These are phyloP conservation scores for Octomys mimax DNA, from an alignment of 2,797 vertebrate genomes.

Conservation along the genomic window DNA sequence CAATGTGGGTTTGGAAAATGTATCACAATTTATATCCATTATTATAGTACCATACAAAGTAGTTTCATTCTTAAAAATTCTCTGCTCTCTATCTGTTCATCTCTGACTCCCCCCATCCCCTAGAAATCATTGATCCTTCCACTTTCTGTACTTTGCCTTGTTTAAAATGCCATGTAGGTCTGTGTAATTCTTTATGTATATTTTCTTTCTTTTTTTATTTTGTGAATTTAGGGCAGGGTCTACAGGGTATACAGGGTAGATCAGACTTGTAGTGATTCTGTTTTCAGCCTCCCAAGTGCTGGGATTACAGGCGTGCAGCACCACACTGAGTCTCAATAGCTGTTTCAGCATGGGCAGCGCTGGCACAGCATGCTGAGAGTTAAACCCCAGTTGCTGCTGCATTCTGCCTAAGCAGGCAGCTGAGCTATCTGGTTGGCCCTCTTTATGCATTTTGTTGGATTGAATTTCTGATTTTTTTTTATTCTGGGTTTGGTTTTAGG, in stretches of 20 bases:
- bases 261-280: too few relatives aligned
- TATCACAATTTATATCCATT: neutral
- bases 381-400: too few relatives aligned
- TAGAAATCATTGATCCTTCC: neutral
- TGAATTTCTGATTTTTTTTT: slow-evolving; percentile 23
- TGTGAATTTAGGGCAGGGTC: too few relatives aligned
- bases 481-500: slow-evolving; percentile 31
- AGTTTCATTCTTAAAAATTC: slow-evolving; percentile 4
- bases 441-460: neutral
- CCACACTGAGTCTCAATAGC: too few relatives aligned
- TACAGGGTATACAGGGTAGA: too few relatives aligned
- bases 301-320: too few relatives aligned
- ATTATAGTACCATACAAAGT: neutral
- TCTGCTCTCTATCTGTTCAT: neutral
- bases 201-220: too few relatives aligned
- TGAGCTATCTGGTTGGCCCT: too few relatives aligned
- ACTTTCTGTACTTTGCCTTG: neutral
- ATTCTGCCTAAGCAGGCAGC: too few relatives aligned
- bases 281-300: too few relatives aligned
- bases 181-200: neutral
- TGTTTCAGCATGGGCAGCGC: too few relatives aligned
- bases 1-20: neutral
- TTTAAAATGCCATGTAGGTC: neutral
- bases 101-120: neutral
- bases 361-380: too few relatives aligned